Evolutionary conservation across 2,888 invertebrate genomes (phyloP).

Genomic region (Mythimna loreyi): DNA sequence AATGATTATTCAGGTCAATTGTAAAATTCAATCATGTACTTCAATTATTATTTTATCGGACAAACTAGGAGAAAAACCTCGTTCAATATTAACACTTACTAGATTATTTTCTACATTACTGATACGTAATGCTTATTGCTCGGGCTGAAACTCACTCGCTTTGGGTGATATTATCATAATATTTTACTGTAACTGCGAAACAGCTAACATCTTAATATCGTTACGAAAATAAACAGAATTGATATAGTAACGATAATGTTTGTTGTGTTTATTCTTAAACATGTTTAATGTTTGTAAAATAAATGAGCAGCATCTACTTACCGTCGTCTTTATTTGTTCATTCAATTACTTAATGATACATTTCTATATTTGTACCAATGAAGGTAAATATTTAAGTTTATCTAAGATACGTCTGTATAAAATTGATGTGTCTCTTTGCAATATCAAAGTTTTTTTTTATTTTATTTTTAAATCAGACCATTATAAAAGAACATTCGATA

Average conservation of each 20-base stretch:
- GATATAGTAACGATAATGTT: conserved; percentile 11
- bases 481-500: too few relatives aligned
- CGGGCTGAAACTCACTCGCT: conserved; percentile 26
- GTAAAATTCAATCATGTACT: too few relatives aligned
- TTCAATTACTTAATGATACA: background rate
- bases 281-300: background rate
- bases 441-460: too few relatives aligned
- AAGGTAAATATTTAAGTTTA: too few relatives aligned
- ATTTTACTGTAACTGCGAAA: conserved; percentile 46
- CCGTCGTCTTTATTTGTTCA: background rate
- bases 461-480: too few relatives aligned
- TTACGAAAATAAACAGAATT: conserved; percentile 20
- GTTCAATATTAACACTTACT: conserved; percentile 14
- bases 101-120: conserved; percentile 32
- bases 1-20: too few relatives aligned
- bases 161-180: conserved; percentile 42
- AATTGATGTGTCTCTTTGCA: too few relatives aligned
- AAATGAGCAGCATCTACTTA: background rate
- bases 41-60: too few relatives aligned
- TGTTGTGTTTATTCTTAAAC: conserved; percentile 9
- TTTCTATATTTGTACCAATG: too few relatives aligned
- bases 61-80: too few relatives aligned
- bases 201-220: conserved; percentile 22
- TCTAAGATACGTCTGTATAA: too few relatives aligned
- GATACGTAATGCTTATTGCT: conserved; percentile 35